Evolutionary conservation across 2,888 invertebrate genomes (phyloP).

Genomic region (Phymatocera aterrima): DNA sequence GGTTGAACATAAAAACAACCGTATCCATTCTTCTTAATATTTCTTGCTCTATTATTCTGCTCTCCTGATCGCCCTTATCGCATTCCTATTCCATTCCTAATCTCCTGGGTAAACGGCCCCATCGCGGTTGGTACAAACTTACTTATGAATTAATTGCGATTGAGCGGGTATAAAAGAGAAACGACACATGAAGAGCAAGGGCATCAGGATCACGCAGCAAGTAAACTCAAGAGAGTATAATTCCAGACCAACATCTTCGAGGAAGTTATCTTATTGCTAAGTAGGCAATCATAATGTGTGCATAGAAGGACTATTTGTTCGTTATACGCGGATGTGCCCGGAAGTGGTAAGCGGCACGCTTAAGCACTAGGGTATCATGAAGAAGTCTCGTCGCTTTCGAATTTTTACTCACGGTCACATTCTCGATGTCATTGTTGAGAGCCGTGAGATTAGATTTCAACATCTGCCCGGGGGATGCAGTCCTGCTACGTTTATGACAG

Average conservation of each 20-base stretch:
- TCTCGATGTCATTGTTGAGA: not conserved
- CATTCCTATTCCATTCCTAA: slow-evolving; percentile 42
- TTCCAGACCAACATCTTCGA: not conserved
- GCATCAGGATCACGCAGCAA: slow-evolving; percentile 5
- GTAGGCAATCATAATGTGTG: slow-evolving; percentile 28
- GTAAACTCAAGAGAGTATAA: not conserved
- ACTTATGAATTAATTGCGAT: slow-evolving; percentile 39
- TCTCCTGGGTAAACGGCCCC: slow-evolving; percentile 36
- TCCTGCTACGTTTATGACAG: slow-evolving; percentile 42
- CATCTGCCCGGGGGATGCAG: slow-evolving; percentile 36
- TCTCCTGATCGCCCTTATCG: slow-evolving; percentile 26
- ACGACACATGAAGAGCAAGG: slow-evolving; percentile 27
- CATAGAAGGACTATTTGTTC: slow-evolving; percentile 3
- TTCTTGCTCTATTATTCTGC: slow-evolving; percentile 1
- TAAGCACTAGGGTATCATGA: slow-evolving; percentile 29
- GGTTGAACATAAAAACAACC: not conserved
- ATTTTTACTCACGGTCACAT: not conserved
- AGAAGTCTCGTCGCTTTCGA: slow-evolving; percentile 13
- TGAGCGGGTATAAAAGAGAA: slow-evolving; percentile 39
- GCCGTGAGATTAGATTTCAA: slow-evolving; percentile 15
- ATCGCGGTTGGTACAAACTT: not conserved
- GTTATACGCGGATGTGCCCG: slow-evolving; percentile 21
- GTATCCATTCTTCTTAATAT: not conserved
- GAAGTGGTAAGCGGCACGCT: slow-evolving; percentile 22
- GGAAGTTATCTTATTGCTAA: slow-evolving; percentile 21